Conservation (phyloP, 1,140 invertebrate genomes). For the Tribolium madens region DNA sequence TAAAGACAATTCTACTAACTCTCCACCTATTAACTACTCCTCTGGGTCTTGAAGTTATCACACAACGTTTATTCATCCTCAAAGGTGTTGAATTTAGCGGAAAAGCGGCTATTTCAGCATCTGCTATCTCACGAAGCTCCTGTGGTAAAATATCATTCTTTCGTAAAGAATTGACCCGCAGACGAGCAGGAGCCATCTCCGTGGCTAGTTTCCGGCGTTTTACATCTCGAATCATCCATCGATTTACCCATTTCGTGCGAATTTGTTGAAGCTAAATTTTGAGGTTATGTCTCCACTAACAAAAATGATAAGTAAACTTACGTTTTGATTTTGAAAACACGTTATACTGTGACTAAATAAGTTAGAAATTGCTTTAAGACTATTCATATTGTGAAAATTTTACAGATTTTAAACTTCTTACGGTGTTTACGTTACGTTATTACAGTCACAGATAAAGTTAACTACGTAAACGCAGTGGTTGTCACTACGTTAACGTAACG, state of each 20-base stretch:
- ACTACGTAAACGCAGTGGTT: no score
- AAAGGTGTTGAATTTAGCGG: constrained; percentile 78
- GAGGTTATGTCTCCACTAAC: constrained; percentile 27
- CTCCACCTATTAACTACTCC: constrained; percentile 82
- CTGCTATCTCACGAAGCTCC: constrained; percentile 81
- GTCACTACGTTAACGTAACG: background rate
- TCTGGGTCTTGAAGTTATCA: constrained; percentile 80
- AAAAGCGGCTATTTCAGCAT: constrained; percentile 79
- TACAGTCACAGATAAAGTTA: no score
- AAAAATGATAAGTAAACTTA: background rate
- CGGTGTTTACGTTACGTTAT: background rate
- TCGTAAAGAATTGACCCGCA: constrained; percentile 81
- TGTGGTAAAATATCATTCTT: constrained; percentile 85
- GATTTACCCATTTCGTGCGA: constrained; percentile 79
- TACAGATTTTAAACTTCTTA: background rate
- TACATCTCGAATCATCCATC: constrained; percentile 84
- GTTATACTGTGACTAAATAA: background rate
- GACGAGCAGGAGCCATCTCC: constrained; percentile 77
- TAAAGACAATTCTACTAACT: constrained; percentile 88
- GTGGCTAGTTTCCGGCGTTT: constrained; percentile 80
- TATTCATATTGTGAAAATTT: background rate
- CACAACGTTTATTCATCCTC: constrained; percentile 79
- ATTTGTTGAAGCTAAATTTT: constrained; percentile 73
- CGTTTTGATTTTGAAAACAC: background rate
- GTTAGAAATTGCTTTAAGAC: constrained; percentile 11